Conservation (phyloP, 2,888 invertebrate genomes). For the Cancer borealis region DNA sequence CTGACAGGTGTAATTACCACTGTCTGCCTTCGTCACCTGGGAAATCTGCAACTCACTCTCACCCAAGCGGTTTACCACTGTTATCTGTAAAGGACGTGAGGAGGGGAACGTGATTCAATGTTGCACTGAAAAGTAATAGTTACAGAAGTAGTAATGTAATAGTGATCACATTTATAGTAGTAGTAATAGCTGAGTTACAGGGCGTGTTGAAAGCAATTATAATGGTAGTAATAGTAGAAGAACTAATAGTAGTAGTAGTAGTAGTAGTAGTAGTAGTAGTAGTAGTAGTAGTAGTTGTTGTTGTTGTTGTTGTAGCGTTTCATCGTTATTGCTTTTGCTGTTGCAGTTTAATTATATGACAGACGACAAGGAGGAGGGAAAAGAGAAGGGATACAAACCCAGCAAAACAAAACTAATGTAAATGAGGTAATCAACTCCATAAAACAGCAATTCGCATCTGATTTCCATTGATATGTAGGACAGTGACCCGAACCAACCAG, state of each 20-base stretch:
- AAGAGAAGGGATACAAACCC: neutral
- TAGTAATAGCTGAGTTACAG: neutral
- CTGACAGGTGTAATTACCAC: conserved; percentile 75
- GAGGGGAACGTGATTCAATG: neutral
- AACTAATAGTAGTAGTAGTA: too few species aligned
- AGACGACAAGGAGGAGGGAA: neutral
- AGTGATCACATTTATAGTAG: neutral
- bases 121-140: neutral
- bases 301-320: neutral
- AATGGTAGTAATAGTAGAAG: neutral
- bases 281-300: neutral
- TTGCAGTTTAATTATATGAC: neutral
- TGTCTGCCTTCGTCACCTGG: conserved; percentile 69
- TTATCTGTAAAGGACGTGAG: conserved; percentile 53
- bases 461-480: neutral
- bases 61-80: conserved; percentile 64
- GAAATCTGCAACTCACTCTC: conserved; percentile 72
- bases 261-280: neutral
- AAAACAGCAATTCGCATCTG: neutral
- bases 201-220: neutral
- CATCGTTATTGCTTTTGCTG: neutral
- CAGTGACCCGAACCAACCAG: neutral
- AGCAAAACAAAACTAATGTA: neutral
- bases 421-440: neutral
- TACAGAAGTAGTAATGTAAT: neutral